phyloP scores from a whole-genome alignment of 2,113 vertebrate species.

The Pseudonaja textilis region DNA sequence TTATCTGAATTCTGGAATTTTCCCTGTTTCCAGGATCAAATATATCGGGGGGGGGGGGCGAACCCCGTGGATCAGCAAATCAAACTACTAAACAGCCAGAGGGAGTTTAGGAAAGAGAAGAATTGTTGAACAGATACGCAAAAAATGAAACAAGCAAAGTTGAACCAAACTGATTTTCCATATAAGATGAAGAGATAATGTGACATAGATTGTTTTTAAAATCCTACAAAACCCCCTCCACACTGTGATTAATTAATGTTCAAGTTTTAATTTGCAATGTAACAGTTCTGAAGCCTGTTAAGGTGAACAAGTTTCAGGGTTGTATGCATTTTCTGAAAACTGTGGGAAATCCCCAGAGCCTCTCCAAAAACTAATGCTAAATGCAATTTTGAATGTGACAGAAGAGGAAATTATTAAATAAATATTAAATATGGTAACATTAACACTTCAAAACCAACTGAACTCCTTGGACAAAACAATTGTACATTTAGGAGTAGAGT shows the following conservation, averaged over 20 bases:
- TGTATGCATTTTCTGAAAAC: not conserved
- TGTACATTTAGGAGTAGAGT: not conserved
- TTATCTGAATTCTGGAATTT: conserved; percentile 6
- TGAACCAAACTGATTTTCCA: not conserved
- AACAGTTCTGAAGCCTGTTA: not conserved
- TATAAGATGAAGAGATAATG: not conserved
- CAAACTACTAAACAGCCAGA: not conserved
- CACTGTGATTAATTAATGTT: not conserved
- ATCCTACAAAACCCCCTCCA: not conserved
- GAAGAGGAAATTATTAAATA: not conserved
- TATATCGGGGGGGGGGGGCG: conserved; percentile 1
- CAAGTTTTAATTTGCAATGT: not conserved
- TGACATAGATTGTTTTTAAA: not conserved
- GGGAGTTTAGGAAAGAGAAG: conserved; percentile 32
- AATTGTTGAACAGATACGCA: conserved; percentile 29
- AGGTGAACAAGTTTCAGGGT: not conserved
- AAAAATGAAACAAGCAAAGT: not conserved
- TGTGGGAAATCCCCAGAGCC: not conserved
- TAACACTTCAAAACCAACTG: not conserved
- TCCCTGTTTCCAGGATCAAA: conserved; percentile 35
- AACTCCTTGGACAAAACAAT: not conserved
- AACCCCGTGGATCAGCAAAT: not conserved
- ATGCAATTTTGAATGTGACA: not conserved
- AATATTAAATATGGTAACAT: not conserved
- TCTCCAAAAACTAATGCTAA: not conserved